Conservation (phyloP, 2,888 invertebrate species). For the Tiliacea citrago region DNA sequence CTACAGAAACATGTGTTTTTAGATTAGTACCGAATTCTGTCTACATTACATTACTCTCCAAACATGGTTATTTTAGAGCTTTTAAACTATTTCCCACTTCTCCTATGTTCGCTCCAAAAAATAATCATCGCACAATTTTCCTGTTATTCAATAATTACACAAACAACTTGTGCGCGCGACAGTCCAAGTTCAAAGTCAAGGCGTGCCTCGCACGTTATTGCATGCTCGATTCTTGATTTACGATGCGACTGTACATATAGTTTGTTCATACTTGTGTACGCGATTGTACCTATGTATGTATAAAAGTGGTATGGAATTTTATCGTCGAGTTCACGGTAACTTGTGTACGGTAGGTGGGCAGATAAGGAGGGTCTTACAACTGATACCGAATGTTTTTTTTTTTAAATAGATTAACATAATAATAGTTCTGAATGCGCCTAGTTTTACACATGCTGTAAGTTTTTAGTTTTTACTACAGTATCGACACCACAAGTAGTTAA, state of each 20-base stretch:
- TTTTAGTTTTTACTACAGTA: too few species aligned
- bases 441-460: too few species aligned
- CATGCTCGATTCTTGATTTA: slow-evolving; percentile 80
- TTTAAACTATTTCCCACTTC: background rate
- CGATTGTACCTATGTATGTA: slow-evolving; percentile 42
- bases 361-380: background rate
- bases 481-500: too few species aligned
- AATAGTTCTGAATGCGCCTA: too few species aligned
- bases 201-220: slow-evolving; percentile 76
- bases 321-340: slow-evolving; percentile 31
- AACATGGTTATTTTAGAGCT: background rate
- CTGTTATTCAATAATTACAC: slow-evolving; percentile 22
- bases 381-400: too few species aligned
- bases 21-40: background rate
- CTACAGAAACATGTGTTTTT: background rate
- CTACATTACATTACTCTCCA: background rate
- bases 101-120: background rate
- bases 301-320: slow-evolving; percentile 54
- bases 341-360: slow-evolving; percentile 1
- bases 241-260: slow-evolving; percentile 68
- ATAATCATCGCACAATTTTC: slow-evolving; percentile 6
- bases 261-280: slow-evolving; percentile 53
- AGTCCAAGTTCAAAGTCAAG: slow-evolving; percentile 85
- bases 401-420: too few species aligned
- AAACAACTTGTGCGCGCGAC: slow-evolving; percentile 69